Conservation (phyloP, 2,888 invertebrate species). For the Laspeyria flexula region DNA sequence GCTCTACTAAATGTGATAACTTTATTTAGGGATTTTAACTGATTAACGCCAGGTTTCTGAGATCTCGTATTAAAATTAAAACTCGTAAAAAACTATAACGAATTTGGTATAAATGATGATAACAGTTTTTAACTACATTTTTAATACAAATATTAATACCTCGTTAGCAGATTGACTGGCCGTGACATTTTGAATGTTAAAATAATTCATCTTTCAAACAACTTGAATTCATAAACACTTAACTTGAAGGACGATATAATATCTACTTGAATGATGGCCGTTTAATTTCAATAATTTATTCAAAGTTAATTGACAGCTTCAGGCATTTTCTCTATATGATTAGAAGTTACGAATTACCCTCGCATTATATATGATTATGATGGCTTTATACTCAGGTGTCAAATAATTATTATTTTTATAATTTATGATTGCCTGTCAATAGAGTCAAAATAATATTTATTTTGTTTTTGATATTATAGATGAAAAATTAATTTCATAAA, state of each 20-base stretch:
- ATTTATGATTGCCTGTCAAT: too few relatives aligned
- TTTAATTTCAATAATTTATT: conserved; percentile 23
- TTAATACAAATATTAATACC: neutral
- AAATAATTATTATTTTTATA: neutral
- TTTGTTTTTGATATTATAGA: too few relatives aligned
- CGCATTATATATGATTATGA: conserved; percentile 8
- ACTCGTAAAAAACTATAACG: too few relatives aligned
- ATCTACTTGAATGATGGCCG: conserved; percentile 15
- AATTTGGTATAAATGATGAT: too few relatives aligned
- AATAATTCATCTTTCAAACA: conserved; percentile 25
- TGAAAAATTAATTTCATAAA: too few relatives aligned
- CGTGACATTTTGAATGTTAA: conserved; percentile 46
- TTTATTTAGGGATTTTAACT: too few relatives aligned
- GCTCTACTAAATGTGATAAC: too few relatives aligned
- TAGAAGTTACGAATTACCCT: conserved; percentile 19
- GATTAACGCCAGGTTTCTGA: too few relatives aligned
- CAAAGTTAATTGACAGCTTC: conserved; percentile 34
- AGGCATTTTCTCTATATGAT: conserved; percentile 14
- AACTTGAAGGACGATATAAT: conserved; percentile 29
- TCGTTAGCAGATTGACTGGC: neutral
- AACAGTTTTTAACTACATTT: too few relatives aligned
- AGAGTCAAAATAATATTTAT: too few relatives aligned
- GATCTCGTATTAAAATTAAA: too few relatives aligned
- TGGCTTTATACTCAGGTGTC: conserved; percentile 4
- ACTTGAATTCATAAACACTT: conserved; percentile 10